phyloP scores from a whole-genome alignment of 2,888 invertebrate species.

The Rhamnusium bicolor region DNA sequence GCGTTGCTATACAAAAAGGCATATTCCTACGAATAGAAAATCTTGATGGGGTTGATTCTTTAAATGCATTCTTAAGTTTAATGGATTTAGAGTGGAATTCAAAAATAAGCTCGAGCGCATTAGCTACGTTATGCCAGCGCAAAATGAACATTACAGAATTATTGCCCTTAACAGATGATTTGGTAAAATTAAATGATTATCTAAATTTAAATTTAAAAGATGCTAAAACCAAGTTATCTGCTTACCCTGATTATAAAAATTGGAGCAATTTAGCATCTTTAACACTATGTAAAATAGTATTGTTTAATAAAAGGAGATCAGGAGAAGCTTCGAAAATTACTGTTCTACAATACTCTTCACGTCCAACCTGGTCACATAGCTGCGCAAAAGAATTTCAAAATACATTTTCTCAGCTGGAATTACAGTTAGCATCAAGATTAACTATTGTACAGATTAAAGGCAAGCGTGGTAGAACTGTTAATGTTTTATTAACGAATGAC shows the following conservation, averaged over 20 bases:
- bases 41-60: slow-evolving; percentile 16
- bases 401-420: slow-evolving; percentile 30
- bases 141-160: slow-evolving; percentile 37
- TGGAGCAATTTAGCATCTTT: slow-evolving; percentile 23
- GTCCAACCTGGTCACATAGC: slow-evolving; percentile 35
- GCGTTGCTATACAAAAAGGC: slow-evolving; percentile 37
- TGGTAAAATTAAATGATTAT: slow-evolving; percentile 40
- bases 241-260: neutral
- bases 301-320: slow-evolving; percentile 45
- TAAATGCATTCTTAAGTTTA: slow-evolving; percentile 26
- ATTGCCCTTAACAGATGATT: slow-evolving; percentile 41
- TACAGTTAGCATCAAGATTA: slow-evolving; percentile 29
- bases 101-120: slow-evolving; percentile 37
- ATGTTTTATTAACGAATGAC: slow-evolving; percentile 27
- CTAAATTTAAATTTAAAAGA: slow-evolving; percentile 30
- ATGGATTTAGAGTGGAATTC: slow-evolving; percentile 40
- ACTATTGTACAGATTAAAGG: slow-evolving; percentile 20
- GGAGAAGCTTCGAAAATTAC: slow-evolving; percentile 44
- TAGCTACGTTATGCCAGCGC: slow-evolving; percentile 26
- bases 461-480: slow-evolving; percentile 34
- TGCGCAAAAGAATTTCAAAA: slow-evolving; percentile 28
- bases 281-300: slow-evolving; percentile 27
- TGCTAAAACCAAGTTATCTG: slow-evolving; percentile 12
- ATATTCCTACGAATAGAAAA: slow-evolving; percentile 29
- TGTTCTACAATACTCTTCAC: slow-evolving; percentile 31